Percentiles rank a stretch among this genome's conserved stretches.
Evolutionary conservation across 2,113 vertebrate species (phyloP).

Genomic region (Corythaeola cristata): DNA sequence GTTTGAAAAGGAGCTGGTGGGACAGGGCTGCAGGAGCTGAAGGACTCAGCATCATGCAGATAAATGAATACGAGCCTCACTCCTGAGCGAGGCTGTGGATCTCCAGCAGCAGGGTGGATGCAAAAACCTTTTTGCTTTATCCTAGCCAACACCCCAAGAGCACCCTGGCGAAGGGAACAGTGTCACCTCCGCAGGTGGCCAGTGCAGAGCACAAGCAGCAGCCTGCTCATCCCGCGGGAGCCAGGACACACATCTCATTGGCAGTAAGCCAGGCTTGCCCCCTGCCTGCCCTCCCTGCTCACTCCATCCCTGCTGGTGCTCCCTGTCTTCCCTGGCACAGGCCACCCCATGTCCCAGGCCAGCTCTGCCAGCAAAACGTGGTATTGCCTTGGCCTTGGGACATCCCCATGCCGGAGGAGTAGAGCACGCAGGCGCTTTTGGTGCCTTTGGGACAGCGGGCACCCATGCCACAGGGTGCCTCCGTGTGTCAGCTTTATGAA

Average conservation of each 20-base stretch:
- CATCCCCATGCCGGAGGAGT: background rate
- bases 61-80: background rate
- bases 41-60: background rate
- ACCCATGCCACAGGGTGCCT: background rate
- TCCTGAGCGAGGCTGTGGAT: fast-evolving
- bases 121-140: background rate
- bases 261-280: background rate
- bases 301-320: background rate
- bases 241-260: background rate
- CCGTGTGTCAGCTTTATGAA: background rate
- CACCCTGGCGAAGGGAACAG: background rate
- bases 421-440: background rate
- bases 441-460: background rate
- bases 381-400: background rate
- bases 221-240: background rate
- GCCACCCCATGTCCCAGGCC: fast-evolving
- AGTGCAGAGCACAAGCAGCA: background rate
- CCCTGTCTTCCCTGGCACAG: background rate
- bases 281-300: background rate
- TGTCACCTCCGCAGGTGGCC: fast-evolving
- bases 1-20: background rate
- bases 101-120: background rate
- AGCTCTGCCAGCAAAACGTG: background rate
- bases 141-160: fast-evolving
- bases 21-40: background rate